These are phyloP conservation scores for Enteromius unitaeniatus DNA, from an alignment of 2,797 vertebrate genomes.

Conservation along the genomic window DNA sequence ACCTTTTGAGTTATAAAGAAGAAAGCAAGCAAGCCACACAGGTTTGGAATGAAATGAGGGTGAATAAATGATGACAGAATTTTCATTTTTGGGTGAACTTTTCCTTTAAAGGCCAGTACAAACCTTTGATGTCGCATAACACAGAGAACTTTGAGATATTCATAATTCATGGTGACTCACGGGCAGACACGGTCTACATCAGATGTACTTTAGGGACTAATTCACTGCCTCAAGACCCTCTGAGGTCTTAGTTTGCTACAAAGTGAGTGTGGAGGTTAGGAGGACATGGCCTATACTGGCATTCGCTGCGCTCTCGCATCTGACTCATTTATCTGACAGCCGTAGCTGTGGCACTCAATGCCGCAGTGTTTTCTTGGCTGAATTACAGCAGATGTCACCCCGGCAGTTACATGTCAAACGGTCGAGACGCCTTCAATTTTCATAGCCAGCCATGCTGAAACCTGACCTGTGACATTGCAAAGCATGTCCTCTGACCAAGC, in stretches of 20 bases:
- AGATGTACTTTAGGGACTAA: conserved; percentile 16
- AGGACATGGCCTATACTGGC: conserved; percentile 27
- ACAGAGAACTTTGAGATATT: conserved; percentile 8
- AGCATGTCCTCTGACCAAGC: conserved; percentile 41
- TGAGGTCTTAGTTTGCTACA: conserved; percentile 35
- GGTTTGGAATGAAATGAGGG: background rate
- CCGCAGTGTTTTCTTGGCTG: conserved; percentile 57
- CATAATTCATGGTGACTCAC: conserved; percentile 1
- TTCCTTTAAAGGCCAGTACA: background rate
- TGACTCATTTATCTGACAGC: conserved; percentile 56
- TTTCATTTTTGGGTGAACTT: background rate
- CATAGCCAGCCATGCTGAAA: conserved; percentile 58
- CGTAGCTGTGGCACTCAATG: conserved; percentile 56
- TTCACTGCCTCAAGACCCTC: conserved; percentile 37
- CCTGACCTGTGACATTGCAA: conserved; percentile 44
- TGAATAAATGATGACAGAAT: background rate
- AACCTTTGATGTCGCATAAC: conserved; percentile 18
- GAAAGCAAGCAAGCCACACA: background rate
- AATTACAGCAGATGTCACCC: conserved; percentile 60
- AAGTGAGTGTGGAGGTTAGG: conserved; percentile 48
- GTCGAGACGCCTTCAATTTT: conserved; percentile 58
- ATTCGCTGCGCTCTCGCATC: conserved; percentile 53
- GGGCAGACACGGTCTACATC: background rate
- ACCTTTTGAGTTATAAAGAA: background rate
- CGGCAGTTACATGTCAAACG: conserved; percentile 55